These are phyloP conservation scores for Maniola hyperantus DNA, from an alignment of 2,888 invertebrate genomes.

Conservation along the genomic window DNA sequence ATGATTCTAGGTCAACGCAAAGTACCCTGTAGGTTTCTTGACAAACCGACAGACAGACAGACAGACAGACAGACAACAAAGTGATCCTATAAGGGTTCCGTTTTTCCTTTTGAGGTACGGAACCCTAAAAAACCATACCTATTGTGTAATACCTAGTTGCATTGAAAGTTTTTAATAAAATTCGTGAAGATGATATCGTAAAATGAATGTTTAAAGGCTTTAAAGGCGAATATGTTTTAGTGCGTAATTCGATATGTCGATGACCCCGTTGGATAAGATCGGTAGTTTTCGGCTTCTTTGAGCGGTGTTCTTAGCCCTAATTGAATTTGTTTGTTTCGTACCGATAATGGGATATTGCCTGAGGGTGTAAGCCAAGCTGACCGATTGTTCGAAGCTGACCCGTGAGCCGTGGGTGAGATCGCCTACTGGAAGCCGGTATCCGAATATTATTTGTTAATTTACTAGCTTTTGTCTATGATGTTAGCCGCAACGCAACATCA, in stretches of 20 bases:
- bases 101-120: no score
- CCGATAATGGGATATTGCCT: constrained; percentile 64
- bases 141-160: constrained; percentile 29
- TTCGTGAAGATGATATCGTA: constrained; percentile 40
- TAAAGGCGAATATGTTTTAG: constrained; percentile 48
- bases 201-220: constrained; percentile 47
- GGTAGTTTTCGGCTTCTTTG: constrained; percentile 70
- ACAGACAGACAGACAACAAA: no score
- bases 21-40: no score
- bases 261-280: constrained; percentile 60
- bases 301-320: constrained; percentile 76
- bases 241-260: constrained; percentile 60
- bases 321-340: constrained; percentile 79
- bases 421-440: constrained; percentile 35
- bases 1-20: no score
- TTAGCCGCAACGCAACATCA: not conserved
- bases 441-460: constrained; percentile 4
- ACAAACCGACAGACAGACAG: no score
- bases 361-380: constrained; percentile 48
- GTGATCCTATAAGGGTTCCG: no score
- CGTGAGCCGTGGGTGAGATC: constrained; percentile 34
- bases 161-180: constrained; percentile 29
- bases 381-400: constrained; percentile 58
- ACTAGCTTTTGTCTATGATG: not conserved
- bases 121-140: no score